Base-by-base conservation (phyloP, 2,888 invertebrate genomes). In the Frankliniella fusca region DNA sequence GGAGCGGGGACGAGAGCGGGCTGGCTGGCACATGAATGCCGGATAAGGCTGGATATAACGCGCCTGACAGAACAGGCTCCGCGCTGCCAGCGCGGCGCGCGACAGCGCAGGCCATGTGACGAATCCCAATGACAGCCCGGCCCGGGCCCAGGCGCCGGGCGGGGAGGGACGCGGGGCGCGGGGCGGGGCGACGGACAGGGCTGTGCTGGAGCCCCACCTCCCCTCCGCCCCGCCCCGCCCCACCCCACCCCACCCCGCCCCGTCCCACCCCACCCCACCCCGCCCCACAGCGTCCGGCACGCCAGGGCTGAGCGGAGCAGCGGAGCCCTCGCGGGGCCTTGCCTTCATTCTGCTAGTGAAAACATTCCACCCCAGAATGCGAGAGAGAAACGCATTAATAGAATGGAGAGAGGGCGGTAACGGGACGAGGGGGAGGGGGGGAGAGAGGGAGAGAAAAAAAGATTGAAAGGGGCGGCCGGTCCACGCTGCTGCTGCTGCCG, bases 321-420 rank as follows among this genome's bases (percentile, higher is more conserved):
- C 38, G 38, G 38, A 38, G 38, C 38, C 2, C 38, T 38, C 38
- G 38, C 5, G 38, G 38, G 38, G 38, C 70, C 65, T n/a, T n/a
- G 7, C 65, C 70, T 76, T 76, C 70, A 76, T 76, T 76, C 70
- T 27, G 23, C 70, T 27, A 76, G 70, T 76, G 70, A 76, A 76
- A 76, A 76, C 70, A 76, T 76, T 76, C 70, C 27, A 27, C 70
- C 70, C 27, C 70, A 76, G 70, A 76, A 76, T 76, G 70, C 70
- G 70, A 76, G 70, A 76, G 70, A 76, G 70, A 76, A 76, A 76
- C 70, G 70, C 70, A 76, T 76, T 76, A 76, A 76, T 76, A 76
- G 70, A 76, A 76, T 76, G 70, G 70, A 76, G 70, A 76, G 70
- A 76, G 70, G 61, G 38, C 38, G 38, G 38, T 38, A 38, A 38